Conservation (phyloP, 2,888 invertebrate species). For the Leucophenga montana region DNA sequence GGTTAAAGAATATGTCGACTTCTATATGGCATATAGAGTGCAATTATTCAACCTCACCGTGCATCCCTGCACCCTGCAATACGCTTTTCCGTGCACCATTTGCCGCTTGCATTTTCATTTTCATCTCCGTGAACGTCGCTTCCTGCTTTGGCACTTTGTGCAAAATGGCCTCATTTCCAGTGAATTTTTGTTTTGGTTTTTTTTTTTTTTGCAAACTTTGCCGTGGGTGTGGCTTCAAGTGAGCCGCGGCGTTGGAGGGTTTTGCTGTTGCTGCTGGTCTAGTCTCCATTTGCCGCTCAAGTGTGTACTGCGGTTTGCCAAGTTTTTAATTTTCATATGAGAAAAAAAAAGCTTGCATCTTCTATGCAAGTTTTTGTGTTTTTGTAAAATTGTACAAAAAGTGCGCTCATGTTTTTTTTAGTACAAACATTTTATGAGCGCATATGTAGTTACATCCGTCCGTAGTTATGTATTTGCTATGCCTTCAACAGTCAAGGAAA, state of each 20-base stretch:
- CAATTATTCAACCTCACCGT: not conserved
- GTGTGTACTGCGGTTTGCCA: conserved; percentile 41
- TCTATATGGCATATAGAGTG: conserved; percentile 32
- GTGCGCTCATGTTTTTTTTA: not conserved
- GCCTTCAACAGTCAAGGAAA: not conserved
- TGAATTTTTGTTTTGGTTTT: conserved; percentile 30
- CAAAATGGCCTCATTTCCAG: conserved; percentile 41
- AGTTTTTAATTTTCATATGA: conserved; percentile 40
- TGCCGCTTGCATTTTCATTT: not conserved
- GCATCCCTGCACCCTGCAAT: no score
- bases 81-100: no score
- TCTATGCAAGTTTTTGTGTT: not conserved
- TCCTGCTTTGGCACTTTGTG: conserved; percentile 26
- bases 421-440: not conserved
- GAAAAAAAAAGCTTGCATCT: conserved; percentile 3
- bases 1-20: not conserved
- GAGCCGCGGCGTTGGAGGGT: not conserved
- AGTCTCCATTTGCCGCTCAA: conserved; percentile 36
- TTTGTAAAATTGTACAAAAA: conserved; percentile 12
- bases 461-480: conserved; percentile 11
- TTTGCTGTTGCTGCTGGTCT: conserved; percentile 22
- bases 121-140: not conserved
- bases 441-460: conserved; percentile 13
- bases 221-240: conserved; percentile 8
- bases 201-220: not conserved